Evolutionary conservation across 2,888 invertebrate genomes (phyloP).

Genomic region (Drosophila anceps): DNA sequence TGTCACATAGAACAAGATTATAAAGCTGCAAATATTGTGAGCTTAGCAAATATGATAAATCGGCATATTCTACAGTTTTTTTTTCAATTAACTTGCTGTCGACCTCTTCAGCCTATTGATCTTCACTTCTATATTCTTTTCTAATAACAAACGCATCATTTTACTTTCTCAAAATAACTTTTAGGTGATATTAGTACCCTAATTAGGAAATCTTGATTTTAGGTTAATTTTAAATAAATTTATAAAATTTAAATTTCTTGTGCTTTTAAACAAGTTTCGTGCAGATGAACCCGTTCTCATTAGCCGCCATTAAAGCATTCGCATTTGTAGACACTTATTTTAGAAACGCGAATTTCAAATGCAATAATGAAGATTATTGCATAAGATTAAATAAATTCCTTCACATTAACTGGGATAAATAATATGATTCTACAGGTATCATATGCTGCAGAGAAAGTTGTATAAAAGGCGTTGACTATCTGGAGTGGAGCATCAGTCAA

Average conservation of each 20-base stretch:
- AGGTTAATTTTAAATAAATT: background rate
- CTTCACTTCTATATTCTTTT: too few relatives aligned
- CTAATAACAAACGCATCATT: too few relatives aligned
- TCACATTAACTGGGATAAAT: background rate
- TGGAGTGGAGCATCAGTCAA: conserved; percentile 60
- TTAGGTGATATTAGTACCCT: background rate
- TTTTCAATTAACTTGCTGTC: too few relatives aligned
- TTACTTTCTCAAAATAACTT: too few relatives aligned
- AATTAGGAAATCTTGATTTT: background rate
- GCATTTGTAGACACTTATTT: background rate
- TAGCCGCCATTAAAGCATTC: background rate
- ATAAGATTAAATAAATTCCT: background rate
- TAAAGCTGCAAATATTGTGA: too few relatives aligned
- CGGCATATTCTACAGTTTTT: too few relatives aligned
- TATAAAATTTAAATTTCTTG: background rate
- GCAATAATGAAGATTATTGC: background rate
- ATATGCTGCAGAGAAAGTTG: background rate
- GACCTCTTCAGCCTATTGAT: too few relatives aligned
- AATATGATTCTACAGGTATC: background rate
- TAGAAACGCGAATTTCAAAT: background rate
- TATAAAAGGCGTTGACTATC: conserved; percentile 40
- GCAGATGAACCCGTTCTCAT: background rate
- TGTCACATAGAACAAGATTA: too few relatives aligned
- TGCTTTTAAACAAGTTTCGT: background rate
- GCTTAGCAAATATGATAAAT: too few relatives aligned